Base-by-base conservation (phyloP, 2,113 vertebrate species). In the Epinephelus lanceolatus region DNA sequence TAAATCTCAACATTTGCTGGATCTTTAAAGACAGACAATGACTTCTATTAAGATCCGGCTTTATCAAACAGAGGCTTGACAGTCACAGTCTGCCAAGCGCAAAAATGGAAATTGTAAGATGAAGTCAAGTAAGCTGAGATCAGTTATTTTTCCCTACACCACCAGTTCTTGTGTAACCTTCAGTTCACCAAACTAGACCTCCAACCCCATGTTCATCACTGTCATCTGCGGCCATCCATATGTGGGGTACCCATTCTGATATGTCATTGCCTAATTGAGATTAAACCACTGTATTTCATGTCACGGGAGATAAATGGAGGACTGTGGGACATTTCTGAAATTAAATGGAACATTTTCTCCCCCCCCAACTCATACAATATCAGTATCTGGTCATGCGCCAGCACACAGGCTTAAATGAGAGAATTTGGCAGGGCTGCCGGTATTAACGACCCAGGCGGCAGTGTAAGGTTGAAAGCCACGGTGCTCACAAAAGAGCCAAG, bases 211-310 rank as follows among this genome's bases (percentile, higher is more conserved):
- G 51, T 68, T 56, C 81, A 45, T 40, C 59, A 17, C 55, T 49
- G 62, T 66, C 57, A 49, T 47, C 18, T 23, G 42, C 33, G 55
- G 21, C 9, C 69, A 21, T 1, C 60, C 78, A 7, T 55, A 69
- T 80, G 76, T 53, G 42, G 23, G 42, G 23, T 37, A 27, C 21
- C 72, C n/a, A 25, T 83, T 88, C 52, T 63, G 30, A 82, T 61
- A 42, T 57, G 80, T 45, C 62, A 77, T 14, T 7, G 49, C 66
- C 59, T 88, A 81, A 91, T 87, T 89, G 76, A 90, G 80, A 93
- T 86, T 71, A 87, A 90, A 83, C 23, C 68, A 17, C 63, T 40
- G 74, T 60, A 40, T 83, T 78, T 76, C 52, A 21, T 13, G 77
- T 77, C 80, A 80, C 30, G 11, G 66, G 60, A 90, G 81, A 89